Conservation (phyloP, 2,888 invertebrate species). For the Polyommatus icarus region DNA sequence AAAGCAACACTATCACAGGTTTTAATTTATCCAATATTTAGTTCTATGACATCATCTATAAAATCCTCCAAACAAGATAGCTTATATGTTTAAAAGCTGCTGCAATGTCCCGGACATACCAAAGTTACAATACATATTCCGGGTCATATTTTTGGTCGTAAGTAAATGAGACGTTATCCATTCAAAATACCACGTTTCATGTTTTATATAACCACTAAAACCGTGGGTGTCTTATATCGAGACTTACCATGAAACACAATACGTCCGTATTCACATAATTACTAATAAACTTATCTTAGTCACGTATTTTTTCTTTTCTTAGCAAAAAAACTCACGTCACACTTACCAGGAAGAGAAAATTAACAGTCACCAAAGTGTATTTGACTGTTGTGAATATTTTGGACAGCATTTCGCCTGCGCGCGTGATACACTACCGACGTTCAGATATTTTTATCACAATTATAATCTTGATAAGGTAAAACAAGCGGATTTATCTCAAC, state of each 20-base stretch:
- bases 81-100: no score
- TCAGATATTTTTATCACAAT: constrained; percentile 70
- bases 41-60: no score
- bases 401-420: constrained; percentile 60
- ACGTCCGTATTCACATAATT: neutral
- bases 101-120: no score
- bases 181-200: constrained; percentile 9
- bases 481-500: constrained; percentile 67
- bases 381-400: constrained; percentile 74
- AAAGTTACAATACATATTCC: neutral
- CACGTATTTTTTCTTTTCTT: neutral
- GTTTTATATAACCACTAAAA: constrained; percentile 21
- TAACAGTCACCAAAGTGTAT: constrained; percentile 64
- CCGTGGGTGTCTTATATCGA: neutral
- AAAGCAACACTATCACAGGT: no score
- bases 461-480: constrained; percentile 74
- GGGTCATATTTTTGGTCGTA: neutral
- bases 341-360: constrained; percentile 74
- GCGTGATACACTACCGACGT: constrained; percentile 53
- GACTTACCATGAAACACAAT: constrained; percentile 5
- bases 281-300: neutral
- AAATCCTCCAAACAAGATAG: no score
- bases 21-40: no score
- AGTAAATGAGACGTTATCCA: constrained; percentile 13
- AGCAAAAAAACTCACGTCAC: constrained; percentile 12